Conservation (phyloP, 1,140 invertebrate species). For the Drosophila navojoa region DNA sequence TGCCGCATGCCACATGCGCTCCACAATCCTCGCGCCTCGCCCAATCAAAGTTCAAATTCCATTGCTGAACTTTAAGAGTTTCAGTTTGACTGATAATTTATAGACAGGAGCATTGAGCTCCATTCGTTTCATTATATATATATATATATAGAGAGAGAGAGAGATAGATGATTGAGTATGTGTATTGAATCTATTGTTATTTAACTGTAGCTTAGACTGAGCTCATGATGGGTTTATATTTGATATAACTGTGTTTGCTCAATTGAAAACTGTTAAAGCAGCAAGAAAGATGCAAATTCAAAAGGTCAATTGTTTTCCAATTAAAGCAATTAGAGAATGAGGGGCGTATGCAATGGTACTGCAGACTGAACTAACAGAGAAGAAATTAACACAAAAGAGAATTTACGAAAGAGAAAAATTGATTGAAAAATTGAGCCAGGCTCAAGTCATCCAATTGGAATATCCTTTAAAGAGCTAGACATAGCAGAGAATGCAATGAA, state of each 20-base stretch:
- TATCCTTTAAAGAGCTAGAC: no score
- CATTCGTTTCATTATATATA: neutral
- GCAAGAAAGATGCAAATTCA: neutral
- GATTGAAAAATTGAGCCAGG: no score
- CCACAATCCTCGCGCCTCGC: neutral
- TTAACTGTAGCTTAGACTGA: neutral
- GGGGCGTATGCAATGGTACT: no score
- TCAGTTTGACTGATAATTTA: constrained; percentile 42
- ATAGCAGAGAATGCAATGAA: no score
- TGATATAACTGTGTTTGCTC: constrained; percentile 1
- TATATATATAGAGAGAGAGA: neutral
- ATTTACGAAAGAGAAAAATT: no score
- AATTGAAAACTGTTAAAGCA: constrained; percentile 7
- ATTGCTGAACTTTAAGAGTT: constrained; percentile 31
- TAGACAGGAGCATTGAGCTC: neutral
- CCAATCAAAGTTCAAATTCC: constrained; percentile 37
- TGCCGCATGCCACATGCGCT: neutral
- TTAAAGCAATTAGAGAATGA: neutral
- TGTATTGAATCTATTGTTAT: constrained; percentile 1
- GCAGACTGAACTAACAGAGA: no score
- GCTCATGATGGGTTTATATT: constrained; percentile 9
- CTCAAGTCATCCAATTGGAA: no score
- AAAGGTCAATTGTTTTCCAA: neutral
- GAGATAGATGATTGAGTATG: no score
- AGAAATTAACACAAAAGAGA: no score